phyloP scores from a whole-genome alignment of 2,888 invertebrate species.

The Cheilosia pagana region DNA sequence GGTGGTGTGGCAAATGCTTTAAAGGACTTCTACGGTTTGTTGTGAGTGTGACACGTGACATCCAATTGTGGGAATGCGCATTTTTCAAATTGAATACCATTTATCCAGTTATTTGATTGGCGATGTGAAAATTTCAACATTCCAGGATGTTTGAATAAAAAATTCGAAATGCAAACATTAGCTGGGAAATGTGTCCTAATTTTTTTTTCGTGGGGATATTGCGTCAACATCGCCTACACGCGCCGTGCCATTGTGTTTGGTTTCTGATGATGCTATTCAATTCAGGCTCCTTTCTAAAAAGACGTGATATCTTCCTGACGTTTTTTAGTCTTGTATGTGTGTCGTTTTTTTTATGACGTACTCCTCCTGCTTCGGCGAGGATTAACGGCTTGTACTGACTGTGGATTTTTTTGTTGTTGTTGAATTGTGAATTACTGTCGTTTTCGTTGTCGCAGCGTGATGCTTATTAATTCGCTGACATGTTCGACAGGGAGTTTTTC shows the following conservation, averaged over 20 bases:
- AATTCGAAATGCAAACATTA: background rate
- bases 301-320: slow-evolving; percentile 13
- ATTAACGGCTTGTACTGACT: slow-evolving; percentile 26
- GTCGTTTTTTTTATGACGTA: slow-evolving; percentile 33
- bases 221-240: slow-evolving; percentile 41
- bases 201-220: slow-evolving; percentile 4
- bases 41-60: slow-evolving; percentile 25
- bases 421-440: slow-evolving; percentile 31
- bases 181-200: slow-evolving; percentile 12
- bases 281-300: background rate
- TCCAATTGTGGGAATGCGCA: background rate
- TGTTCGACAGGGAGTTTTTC: background rate
- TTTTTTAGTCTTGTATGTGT: background rate
- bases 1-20: background rate
- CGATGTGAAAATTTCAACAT: background rate
- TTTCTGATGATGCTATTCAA: slow-evolving; percentile 33
- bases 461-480: slow-evolving; percentile 36
- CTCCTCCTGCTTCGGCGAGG: background rate
- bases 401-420: slow-evolving; percentile 13
- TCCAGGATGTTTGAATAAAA: background rate
- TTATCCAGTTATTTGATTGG: background rate
- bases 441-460: slow-evolving; percentile 21
- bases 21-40: background rate
- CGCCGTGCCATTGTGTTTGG: slow-evolving; percentile 3
- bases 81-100: slow-evolving; percentile 2